Evolutionary conservation across 2,888 invertebrate genomes (phyloP), one percentile per base, ranked within the genome.

Genomic region (Corythucha ciliata): DNA sequence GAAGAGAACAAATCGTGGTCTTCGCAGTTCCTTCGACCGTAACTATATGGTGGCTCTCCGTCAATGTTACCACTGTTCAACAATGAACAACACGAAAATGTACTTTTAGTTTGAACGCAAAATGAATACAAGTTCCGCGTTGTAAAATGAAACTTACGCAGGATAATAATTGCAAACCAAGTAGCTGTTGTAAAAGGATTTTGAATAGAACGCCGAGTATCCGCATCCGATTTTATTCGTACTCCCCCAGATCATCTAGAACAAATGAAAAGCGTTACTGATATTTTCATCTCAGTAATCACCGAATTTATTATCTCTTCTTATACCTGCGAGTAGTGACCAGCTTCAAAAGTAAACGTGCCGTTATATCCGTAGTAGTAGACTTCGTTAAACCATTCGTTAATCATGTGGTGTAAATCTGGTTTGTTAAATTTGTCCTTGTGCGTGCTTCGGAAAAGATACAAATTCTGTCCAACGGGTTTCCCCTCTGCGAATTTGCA

Each of bases 251-350:
- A 51, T 51, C 36, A 51, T 36, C 51, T 51, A 25, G 18, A 41
- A 49, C 5, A 4, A 8, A 29, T n/a, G 29, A 29, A n/a, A n/a
- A 29, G 8, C 29, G n/a, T 8, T 29, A 29, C 8, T 8, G n/a
- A 29, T 29, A 29, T 29, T 10, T n/a, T 8, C 8, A 29, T 29
- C 8, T 29, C 29, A n/a, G n/a, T 10, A 29, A 29, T n/a, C 8
- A 10, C 29, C 6, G n/a, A 36, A 36, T 16, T 12, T 12, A 8
- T 36, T 8, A 4, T 39, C 20, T 39, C 20, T 39, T 39, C 20
- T n/a, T n/a, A 39, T 26, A 85, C 85, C 80, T 86, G 88, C 56
- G 87, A 84, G 66, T 86, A 87, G 70, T 88, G 88, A 51, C 84
- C 86, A 20, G 85, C 84, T 61, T 76, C 75, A 54, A 77, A 76